These are phyloP conservation scores for Noctua comes DNA, from an alignment of 2,888 invertebrate species.

Conservation along the genomic window DNA sequence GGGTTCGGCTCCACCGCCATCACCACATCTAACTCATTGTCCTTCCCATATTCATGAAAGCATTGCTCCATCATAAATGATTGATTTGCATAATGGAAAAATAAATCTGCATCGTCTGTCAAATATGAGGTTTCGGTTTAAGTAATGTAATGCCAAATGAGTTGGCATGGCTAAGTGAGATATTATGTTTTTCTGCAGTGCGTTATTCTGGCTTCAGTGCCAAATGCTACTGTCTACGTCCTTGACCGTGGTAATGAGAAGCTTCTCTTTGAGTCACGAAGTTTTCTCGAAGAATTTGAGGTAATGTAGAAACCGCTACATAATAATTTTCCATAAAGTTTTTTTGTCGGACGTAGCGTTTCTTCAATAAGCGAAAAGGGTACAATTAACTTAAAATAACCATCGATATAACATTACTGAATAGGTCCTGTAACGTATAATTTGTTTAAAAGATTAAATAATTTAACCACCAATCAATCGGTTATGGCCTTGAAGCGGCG, in stretches of 20 bases:
- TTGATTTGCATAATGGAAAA: conserved; percentile 25
- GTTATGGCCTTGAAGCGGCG: conserved; percentile 25
- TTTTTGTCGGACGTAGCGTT: background rate
- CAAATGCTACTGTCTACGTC: conserved; percentile 40
- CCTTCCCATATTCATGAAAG: background rate
- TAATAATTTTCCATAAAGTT: background rate
- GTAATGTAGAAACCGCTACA: background rate
- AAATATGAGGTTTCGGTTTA: conserved; percentile 11
- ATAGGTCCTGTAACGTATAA: background rate
- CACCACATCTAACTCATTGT: background rate
- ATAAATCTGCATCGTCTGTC: conserved; percentile 27
- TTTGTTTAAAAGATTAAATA: conserved; percentile 18
- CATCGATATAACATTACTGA: conserved; percentile 6
- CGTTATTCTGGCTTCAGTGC: conserved; percentile 33
- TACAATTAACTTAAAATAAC: conserved; percentile 16
- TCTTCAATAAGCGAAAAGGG: background rate
- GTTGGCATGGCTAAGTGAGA: conserved; percentile 41
- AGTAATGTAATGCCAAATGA: conserved; percentile 37
- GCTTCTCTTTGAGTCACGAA: conserved; percentile 16
- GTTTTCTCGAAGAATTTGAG: background rate
- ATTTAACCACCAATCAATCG: conserved; percentile 13
- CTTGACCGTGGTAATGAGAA: conserved; percentile 46
- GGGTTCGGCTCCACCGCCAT: background rate
- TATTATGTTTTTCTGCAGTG: conserved; percentile 30
- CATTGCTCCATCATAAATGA: conserved; percentile 7